phyloP scores from a whole-genome alignment of 1,140 invertebrate species.

The Drosophila sulfurigaster region DNA sequence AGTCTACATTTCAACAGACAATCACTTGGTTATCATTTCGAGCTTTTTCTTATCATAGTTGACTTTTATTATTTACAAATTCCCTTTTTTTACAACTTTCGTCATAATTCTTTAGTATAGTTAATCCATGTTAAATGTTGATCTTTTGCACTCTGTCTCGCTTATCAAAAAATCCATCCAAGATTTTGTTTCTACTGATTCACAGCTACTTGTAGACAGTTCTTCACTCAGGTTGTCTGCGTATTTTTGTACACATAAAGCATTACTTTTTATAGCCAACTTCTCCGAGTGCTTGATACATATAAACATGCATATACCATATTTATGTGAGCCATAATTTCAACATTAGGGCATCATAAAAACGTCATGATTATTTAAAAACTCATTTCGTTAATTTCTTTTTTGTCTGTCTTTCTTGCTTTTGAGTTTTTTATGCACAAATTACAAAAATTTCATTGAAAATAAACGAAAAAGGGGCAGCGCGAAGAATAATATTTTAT shows the following conservation, averaged over 20 bases:
- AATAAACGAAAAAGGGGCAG: conserved; percentile 43
- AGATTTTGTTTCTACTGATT: conserved; percentile 22
- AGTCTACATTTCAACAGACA: not conserved
- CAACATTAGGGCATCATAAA: conserved; percentile 76
- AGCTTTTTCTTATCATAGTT: conserved; percentile 9
- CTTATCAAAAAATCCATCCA: conserved; percentile 7
- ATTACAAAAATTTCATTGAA: conserved; percentile 68
- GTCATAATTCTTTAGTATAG: not conserved
- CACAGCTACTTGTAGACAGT: conserved; percentile 38
- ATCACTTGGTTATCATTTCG: not conserved
- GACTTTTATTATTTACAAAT: not conserved
- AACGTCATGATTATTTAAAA: conserved; percentile 77
- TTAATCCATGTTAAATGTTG: conserved; percentile 1
- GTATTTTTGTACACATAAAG: conserved; percentile 42
- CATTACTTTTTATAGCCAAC: conserved; percentile 68
- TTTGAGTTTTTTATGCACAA: conserved; percentile 53
- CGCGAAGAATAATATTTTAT: conserved; percentile 74
- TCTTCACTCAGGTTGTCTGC: conserved; percentile 22
- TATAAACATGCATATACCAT: not conserved
- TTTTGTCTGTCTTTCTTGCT: conserved; percentile 14
- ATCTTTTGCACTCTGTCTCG: not conserved
- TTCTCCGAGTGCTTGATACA: conserved; percentile 7
- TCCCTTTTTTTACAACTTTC: not conserved
- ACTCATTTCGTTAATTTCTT: conserved; percentile 51
- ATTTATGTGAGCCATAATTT: conserved; percentile 72